Conservation (phyloP, 2,888 invertebrate genomes). For the Dicycla oo region DNA sequence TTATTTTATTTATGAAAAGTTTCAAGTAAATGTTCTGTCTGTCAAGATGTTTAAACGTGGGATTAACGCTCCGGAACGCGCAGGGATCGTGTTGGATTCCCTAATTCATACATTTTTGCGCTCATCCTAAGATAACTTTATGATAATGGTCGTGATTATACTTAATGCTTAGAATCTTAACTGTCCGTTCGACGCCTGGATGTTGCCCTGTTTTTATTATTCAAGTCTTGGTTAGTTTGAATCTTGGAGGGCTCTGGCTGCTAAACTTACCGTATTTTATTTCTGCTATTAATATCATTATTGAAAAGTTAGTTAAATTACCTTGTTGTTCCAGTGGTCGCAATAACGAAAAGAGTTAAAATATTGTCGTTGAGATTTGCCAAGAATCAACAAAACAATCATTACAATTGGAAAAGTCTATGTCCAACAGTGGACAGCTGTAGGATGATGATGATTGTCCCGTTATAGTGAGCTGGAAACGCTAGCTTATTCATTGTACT, state of each 20-base stretch:
- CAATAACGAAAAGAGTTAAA: background rate
- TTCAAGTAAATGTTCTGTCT: constrained; percentile 60
- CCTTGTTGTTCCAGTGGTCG: background rate
- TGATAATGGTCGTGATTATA: constrained; percentile 41
- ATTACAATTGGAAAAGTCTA: background rate
- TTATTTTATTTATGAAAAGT: constrained; percentile 65
- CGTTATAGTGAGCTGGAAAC: background rate
- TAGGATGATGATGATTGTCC: background rate
- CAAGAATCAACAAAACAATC: too few species aligned
- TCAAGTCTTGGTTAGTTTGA: constrained; percentile 1
- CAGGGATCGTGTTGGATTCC: constrained; percentile 27
- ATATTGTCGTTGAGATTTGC: background rate
- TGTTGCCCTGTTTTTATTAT: constrained; percentile 38
- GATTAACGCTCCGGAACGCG: constrained; percentile 45
- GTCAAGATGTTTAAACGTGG: constrained; percentile 49
- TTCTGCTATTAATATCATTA: background rate
- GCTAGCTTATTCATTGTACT: background rate
- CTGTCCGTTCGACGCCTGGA: constrained; percentile 11
- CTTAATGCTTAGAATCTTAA: constrained; percentile 21
- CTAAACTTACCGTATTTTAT: background rate
- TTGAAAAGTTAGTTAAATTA: background rate
- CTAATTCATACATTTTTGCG: constrained; percentile 60
- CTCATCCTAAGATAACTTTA: constrained; percentile 48
- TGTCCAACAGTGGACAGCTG: background rate
- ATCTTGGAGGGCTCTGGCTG: background rate